phyloP scores from a whole-genome alignment of 2,113 vertebrate species.

The Toxotes jaculatrix region DNA sequence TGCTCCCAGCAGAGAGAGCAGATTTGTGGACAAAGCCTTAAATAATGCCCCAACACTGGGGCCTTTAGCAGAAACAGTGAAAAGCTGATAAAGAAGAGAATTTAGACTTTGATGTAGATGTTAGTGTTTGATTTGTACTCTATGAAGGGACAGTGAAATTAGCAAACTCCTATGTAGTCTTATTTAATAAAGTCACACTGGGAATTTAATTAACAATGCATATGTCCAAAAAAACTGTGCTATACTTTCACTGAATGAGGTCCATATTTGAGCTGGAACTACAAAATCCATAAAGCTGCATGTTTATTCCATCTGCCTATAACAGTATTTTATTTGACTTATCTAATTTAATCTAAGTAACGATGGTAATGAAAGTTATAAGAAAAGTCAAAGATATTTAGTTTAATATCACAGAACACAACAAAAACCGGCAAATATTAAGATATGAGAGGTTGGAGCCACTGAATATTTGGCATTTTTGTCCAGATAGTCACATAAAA shows the following conservation, averaged over 20 bases:
- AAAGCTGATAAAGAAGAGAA: constrained; percentile 5
- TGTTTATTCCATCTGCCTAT: too few relatives aligned
- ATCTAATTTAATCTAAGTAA: too few relatives aligned
- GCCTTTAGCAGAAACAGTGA: constrained; percentile 38
- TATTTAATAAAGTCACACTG: neutral
- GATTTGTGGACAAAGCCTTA: constrained; percentile 61
- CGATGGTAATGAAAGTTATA: too few relatives aligned
- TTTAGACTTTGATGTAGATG: neutral
- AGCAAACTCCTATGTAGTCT: neutral
- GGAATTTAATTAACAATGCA: neutral
- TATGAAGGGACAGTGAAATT: neutral
- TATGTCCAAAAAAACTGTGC: neutral
- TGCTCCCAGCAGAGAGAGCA: constrained; percentile 72
- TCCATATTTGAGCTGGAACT: too few relatives aligned
- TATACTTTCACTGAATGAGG: too few relatives aligned
- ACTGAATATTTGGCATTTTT: too few relatives aligned
- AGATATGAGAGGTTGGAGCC: neutral
- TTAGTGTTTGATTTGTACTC: neutral
- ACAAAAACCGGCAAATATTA: too few relatives aligned
- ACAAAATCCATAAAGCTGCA: too few relatives aligned
- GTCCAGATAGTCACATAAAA: neutral
- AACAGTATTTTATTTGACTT: too few relatives aligned
- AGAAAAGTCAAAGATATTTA: too few relatives aligned
- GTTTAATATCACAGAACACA: too few relatives aligned
- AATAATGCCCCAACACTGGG: constrained; percentile 55